These are phyloP conservation scores for Parazoanthus darwini DNA, from an alignment of 92 coral and sea anemone genomes.

Conservation along the genomic window DNA sequence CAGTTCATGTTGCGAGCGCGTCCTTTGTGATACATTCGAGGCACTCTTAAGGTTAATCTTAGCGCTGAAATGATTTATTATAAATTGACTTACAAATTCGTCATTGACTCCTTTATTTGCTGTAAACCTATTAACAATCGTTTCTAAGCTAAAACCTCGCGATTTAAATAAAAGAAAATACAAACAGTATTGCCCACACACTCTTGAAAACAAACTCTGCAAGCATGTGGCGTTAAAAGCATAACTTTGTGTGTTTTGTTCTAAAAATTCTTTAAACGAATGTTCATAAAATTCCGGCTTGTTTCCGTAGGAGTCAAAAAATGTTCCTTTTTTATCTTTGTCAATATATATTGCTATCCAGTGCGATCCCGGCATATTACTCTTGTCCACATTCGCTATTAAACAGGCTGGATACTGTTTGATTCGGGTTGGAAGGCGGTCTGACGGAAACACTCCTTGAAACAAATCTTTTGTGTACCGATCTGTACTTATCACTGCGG, in stretches of 20 bases:
- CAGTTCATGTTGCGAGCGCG: too few species aligned
- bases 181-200: neutral
- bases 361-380: neutral
- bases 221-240: neutral
- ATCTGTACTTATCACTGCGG: constrained; percentile 3
- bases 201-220: neutral
- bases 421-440: neutral
- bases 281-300: neutral
- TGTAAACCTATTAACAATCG: neutral
- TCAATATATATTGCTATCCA: constrained; percentile 4
- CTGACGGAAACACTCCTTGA: constrained; percentile 16
- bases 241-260: neutral
- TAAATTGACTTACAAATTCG: neutral
- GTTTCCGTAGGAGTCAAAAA: constrained; percentile 10
- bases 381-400: constrained; percentile 29
- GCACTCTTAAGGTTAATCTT: too few species aligned
- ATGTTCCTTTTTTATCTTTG: neutral
- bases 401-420: constrained; percentile 16
- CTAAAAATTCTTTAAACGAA: neutral
- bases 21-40: too few species aligned
- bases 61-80: too few species aligned
- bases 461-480: constrained; percentile 2
- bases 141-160: constrained; percentile 12
- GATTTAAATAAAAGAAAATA: neutral
- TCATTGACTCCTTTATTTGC: neutral